These are phyloP conservation scores for Samia ricini DNA, from an alignment of 1,140 invertebrate species.

Conservation along the genomic window DNA sequence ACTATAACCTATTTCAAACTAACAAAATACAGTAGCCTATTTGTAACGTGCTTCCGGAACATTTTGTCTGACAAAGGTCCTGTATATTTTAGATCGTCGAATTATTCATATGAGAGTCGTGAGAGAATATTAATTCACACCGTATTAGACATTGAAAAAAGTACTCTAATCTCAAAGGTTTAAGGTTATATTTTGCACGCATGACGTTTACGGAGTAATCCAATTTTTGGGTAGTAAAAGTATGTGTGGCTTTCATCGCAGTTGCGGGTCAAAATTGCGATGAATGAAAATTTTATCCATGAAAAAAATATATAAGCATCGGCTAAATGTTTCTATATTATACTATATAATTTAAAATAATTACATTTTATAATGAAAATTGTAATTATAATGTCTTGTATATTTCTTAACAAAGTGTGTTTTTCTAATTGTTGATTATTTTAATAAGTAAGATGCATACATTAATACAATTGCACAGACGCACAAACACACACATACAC, in stretches of 20 bases:
- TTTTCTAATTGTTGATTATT: too few species aligned
- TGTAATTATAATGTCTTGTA: too few species aligned
- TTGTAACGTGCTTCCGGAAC: slow-evolving; percentile 6
- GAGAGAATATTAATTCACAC: background rate
- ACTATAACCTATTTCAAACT: background rate
- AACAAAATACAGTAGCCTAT: background rate
- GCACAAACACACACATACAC: too few species aligned
- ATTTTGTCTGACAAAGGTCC: slow-evolving; percentile 7
- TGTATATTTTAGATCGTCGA: slow-evolving; percentile 2
- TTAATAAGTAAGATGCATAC: too few species aligned
- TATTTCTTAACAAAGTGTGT: too few species aligned
- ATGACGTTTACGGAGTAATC: background rate
- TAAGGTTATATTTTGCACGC: background rate
- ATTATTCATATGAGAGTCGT: slow-evolving; percentile 3
- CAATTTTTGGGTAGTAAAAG: slow-evolving; percentile 3
- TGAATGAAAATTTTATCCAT: background rate
- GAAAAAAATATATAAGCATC: background rate
- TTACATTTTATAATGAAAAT: too few species aligned
- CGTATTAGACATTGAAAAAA: background rate
- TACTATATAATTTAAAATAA: too few species aligned
- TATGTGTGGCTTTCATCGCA: slow-evolving; percentile 3
- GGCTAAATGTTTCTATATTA: background rate
- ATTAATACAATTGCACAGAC: too few species aligned
- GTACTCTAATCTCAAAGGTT: background rate
- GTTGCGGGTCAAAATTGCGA: background rate